phyloP scores from a whole-genome alignment of 2,888 invertebrate genomes.

The Julus scandinavius region DNA sequence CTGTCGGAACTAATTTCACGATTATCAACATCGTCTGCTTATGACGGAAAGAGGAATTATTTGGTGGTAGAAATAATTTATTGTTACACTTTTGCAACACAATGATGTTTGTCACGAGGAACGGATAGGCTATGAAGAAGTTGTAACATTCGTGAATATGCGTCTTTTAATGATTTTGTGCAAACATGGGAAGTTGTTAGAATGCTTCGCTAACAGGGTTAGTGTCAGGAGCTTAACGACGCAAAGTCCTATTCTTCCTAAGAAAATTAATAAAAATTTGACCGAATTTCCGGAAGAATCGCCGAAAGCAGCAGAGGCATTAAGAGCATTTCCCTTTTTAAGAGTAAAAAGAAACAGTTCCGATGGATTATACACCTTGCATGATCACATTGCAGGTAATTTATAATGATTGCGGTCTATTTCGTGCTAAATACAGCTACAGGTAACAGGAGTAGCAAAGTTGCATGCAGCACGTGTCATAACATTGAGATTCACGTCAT shows the following conservation, averaged over 20 bases:
- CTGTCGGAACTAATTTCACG: too few relatives aligned
- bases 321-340: neutral
- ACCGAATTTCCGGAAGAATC: neutral
- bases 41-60: neutral
- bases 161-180: neutral
- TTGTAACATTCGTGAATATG: neutral
- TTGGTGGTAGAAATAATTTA: too few relatives aligned
- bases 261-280: neutral
- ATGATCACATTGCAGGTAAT: neutral
- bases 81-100: too few relatives aligned
- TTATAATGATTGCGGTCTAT: neutral
- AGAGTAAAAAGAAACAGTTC: neutral
- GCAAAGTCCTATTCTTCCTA: neutral
- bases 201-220: neutral
- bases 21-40: too few relatives aligned
- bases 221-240: neutral
- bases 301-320: neutral
- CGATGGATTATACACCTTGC: neutral
- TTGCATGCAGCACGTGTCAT: neutral
- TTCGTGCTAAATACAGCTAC: neutral
- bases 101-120: too few relatives aligned
- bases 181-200: neutral
- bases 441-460: neutral
- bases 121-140: neutral
- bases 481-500: neutral